phyloP scores from a whole-genome alignment of 2,797 vertebrate genomes.

The Kryptopterus vitreolus region DNA sequence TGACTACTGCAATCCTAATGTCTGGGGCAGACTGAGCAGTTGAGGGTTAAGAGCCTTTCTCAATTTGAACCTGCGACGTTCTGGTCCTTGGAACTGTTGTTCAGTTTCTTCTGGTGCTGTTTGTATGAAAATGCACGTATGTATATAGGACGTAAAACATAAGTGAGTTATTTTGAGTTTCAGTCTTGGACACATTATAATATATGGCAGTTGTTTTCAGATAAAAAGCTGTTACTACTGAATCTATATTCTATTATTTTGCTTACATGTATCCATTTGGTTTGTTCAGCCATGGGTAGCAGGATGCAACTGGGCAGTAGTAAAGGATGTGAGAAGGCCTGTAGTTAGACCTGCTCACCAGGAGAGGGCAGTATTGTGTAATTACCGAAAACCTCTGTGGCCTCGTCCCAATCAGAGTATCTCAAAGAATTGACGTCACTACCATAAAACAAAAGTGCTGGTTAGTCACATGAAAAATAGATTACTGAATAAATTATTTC shows the following conservation, averaged over 20 bases:
- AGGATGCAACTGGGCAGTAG: background rate
- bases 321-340: background rate
- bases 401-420: background rate
- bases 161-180: background rate
- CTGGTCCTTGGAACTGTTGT: too few species aligned
- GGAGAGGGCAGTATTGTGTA: conserved; percentile 36
- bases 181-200: too few species aligned
- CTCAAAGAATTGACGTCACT: conserved; percentile 2
- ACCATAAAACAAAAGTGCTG: background rate
- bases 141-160: background rate
- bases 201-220: too few species aligned
- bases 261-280: background rate
- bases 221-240: too few species aligned
- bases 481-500: conserved; percentile 23
- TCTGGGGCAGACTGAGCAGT: too few species aligned
- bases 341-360: conserved; percentile 6
- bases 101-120: background rate
- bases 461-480: background rate
- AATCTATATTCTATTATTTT: background rate
- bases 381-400: background rate
- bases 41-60: too few species aligned
- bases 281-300: too few species aligned
- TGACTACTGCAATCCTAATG: too few species aligned
- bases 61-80: too few species aligned
- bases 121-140: background rate